Evolutionary conservation across 1,140 invertebrate genomes (phyloP).

Genomic region (Stegodyphus dumicola): DNA sequence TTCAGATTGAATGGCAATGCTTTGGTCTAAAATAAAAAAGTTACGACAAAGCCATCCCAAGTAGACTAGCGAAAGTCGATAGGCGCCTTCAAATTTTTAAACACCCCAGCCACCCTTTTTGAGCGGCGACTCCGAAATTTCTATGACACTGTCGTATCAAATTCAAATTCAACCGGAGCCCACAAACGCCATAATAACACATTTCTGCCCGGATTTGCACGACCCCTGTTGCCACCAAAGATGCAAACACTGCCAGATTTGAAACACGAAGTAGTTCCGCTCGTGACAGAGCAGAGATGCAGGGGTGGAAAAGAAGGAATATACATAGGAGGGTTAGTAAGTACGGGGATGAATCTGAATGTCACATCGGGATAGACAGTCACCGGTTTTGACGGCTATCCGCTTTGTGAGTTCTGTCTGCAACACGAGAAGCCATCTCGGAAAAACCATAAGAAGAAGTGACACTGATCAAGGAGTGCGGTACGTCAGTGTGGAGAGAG

Average conservation of each 20-base stretch:
- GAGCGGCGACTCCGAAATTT: slow-evolving; percentile 20
- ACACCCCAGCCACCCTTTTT: not conserved
- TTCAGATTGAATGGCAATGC: too few relatives aligned
- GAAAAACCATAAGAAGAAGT: not conserved
- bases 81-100: slow-evolving; percentile 24
- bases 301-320: not conserved
- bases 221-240: not conserved
- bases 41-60: too few relatives aligned
- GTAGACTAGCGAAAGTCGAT: slow-evolving; percentile 30
- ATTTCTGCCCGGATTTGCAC: slow-evolving; percentile 28
- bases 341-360: not conserved
- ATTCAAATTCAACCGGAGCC: slow-evolving; percentile 34
- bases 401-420: not conserved
- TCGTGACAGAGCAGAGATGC: not conserved
- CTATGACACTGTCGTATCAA: slow-evolving; percentile 52
- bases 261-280: not conserved
- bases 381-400: slow-evolving; percentile 10
- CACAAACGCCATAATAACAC: slow-evolving; percentile 26
- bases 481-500: not conserved
- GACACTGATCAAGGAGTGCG: slow-evolving; percentile 13
- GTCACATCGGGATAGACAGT: not conserved
- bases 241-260: slow-evolving; percentile 35
- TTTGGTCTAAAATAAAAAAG: too few relatives aligned
- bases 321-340: slow-evolving; percentile 9
- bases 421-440: not conserved